Evolutionary conservation across 2,797 vertebrate genomes (phyloP).

Genomic region (Perodicticus potto): DNA sequence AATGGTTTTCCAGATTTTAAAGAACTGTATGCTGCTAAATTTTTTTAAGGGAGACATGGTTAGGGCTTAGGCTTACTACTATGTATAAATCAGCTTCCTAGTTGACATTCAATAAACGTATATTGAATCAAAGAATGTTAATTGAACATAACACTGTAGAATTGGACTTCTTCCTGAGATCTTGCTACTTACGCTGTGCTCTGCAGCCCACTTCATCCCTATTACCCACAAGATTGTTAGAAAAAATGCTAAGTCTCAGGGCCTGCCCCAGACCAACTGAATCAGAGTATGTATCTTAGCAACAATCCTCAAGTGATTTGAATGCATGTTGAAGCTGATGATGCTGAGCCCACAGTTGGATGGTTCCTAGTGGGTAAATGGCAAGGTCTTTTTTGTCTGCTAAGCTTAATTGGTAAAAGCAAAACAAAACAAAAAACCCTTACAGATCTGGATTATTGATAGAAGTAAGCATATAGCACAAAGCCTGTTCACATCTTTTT

Average conservation of each 20-base stretch:
- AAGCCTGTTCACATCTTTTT: neutral
- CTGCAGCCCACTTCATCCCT: neutral
- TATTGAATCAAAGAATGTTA: neutral
- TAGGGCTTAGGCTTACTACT: neutral
- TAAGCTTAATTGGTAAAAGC: neutral
- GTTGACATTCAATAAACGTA: neutral
- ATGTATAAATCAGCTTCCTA: neutral
- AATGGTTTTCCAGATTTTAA: neutral
- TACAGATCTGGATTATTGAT: neutral
- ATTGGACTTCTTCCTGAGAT: slow-evolving; percentile 15
- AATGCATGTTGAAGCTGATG: neutral
- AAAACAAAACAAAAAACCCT: neutral
- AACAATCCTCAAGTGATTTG: neutral
- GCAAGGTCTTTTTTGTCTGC: neutral
- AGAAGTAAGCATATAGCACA: neutral
- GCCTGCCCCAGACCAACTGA: neutral
- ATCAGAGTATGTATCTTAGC: neutral
- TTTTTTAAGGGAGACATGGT: neutral
- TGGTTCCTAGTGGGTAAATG: neutral
- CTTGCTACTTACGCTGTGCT: neutral
- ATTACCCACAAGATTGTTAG: neutral
- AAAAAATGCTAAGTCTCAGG: neutral
- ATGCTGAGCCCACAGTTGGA: neutral
- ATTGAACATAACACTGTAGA: neutral
- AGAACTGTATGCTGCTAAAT: neutral